These are phyloP conservation scores for Microcebus ravelobensis DNA, from an alignment of 2,113 vertebrate genomes.

Conservation along the genomic window DNA sequence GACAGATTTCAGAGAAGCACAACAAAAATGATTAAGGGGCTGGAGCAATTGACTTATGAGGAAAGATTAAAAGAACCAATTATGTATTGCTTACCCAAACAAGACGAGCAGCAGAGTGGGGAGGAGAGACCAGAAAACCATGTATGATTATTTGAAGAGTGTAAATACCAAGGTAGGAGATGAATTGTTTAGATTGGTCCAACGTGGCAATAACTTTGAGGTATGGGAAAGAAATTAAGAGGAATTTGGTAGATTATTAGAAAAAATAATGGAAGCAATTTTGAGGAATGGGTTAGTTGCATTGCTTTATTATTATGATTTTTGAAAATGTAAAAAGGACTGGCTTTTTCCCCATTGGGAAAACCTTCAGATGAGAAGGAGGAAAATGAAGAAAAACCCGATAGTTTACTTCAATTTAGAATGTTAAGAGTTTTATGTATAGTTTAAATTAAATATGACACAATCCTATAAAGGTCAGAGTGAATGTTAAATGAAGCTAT, in stretches of 20 bases:
- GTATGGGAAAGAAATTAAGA: constrained; percentile 11
- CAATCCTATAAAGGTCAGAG: constrained; percentile 52
- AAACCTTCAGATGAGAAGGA: constrained; percentile 45
- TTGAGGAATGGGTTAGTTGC: not conserved
- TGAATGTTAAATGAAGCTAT: constrained; percentile 55
- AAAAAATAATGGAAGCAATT: constrained; percentile 31
- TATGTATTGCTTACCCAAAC: constrained; percentile 63
- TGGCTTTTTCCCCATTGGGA: not conserved
- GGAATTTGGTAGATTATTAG: constrained; percentile 20
- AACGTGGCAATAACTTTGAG: constrained; percentile 2
- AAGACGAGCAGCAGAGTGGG: constrained; percentile 33
- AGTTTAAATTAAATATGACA: constrained; percentile 61
- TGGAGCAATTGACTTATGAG: constrained; percentile 56
- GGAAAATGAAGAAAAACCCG: not conserved
- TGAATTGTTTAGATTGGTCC: constrained; percentile 56
- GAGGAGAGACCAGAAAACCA: constrained; percentile 58
- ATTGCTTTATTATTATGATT: not conserved
- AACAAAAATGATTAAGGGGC: constrained; percentile 62
- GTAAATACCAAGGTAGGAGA: constrained; percentile 55
- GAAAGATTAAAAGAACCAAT: constrained; percentile 65
- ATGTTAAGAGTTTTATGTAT: constrained; percentile 17
- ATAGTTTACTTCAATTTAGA: constrained; percentile 52
- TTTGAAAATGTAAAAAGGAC: constrained; percentile 7
- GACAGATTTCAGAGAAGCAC: constrained; percentile 63
- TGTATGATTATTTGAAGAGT: constrained; percentile 54